Base-by-base conservation (phyloP, 2,797 vertebrate genomes). In the Otolemur crassicaudatus region DNA sequence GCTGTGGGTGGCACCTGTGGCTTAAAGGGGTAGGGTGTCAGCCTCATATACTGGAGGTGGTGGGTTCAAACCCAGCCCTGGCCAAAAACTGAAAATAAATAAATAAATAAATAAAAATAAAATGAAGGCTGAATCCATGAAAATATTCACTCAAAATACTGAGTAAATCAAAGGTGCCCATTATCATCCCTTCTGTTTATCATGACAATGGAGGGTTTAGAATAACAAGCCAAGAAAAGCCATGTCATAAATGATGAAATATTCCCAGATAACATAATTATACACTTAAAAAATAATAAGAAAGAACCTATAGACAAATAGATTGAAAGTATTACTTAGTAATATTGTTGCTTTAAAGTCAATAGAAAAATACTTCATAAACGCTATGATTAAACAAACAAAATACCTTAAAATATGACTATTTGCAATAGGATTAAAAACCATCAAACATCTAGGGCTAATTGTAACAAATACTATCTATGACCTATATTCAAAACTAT, bases 351-450 rank as follows among this genome's bases (percentile, higher is more conserved):
- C 49, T 34, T 85, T 19, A 60, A 49, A 87, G 23, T 1, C n/a
- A 84, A 67, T 22, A 87, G 82, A 69, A 94, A 91, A 88, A 87
- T 34, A 7, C 58, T 67, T 67, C 73, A 70, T 53, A 82, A 53
- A 58, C 34, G 82, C 0, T 60, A 23, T 37, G 5, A 80, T 37
- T 40, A 76, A 81, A n/a, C 43, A 83, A 86, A 53, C 3, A 65
- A 85, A 61, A 84, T 31, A 69, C 40, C 34, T 80, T 37, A 65
- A 79, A 84, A 56, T 89, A 1, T 31, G 49, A 23, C 19, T 69
- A 27, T 67, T 69, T 81, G 19, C 1, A 43, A 60, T 43, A 81
- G 10, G 2, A 87, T 70, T 34, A 83, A 16, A 69, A 92, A 22
- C 70, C 4, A 63, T 34, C 17, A 46, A 70, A 91, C 79, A 19